phyloP scores from a whole-genome alignment of 2,888 invertebrate species.

The Dicyrtomina minuta region DNA sequence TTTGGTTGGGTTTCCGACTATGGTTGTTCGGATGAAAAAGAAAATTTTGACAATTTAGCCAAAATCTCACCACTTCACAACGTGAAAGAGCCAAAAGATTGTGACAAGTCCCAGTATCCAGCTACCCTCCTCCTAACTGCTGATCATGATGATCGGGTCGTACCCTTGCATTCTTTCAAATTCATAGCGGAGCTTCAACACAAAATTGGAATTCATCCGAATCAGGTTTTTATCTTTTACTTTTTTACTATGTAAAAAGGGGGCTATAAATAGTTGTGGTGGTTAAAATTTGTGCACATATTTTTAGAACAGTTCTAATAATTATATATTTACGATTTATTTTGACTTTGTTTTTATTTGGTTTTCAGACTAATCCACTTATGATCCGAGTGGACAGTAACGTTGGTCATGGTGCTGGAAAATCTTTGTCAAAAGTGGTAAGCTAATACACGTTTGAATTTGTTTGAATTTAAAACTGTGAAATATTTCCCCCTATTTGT shows the following conservation, averaged over 20 bases:
- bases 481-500: too few species aligned
- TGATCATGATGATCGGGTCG: slow-evolving; percentile 98
- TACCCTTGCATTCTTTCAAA: slow-evolving; percentile 95
- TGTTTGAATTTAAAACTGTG: too few species aligned
- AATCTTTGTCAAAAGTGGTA: slow-evolving; percentile 93
- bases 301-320: too few species aligned
- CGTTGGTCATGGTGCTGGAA: slow-evolving; percentile 97
- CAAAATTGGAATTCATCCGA: slow-evolving; percentile 63
- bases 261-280: background rate
- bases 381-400: too few species aligned
- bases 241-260: too few species aligned
- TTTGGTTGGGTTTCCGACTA: slow-evolving; percentile 97
- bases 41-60: slow-evolving; percentile 80
- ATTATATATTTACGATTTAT: too few species aligned
- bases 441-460: too few species aligned
- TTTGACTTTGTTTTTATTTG: too few species aligned
- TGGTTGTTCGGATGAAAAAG: slow-evolving; percentile 82
- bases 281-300: too few species aligned
- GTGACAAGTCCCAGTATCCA: slow-evolving; percentile 72
- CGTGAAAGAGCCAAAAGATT: too few species aligned
- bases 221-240: too few species aligned
- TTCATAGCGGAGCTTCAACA: slow-evolving; percentile 88
- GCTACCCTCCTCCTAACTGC: slow-evolving; percentile 87
- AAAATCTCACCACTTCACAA: slow-evolving; percentile 95
- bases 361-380: too few species aligned